phyloP scores from a whole-genome alignment of 2,797 vertebrate genomes.

The Enteromius viviparus region DNA sequence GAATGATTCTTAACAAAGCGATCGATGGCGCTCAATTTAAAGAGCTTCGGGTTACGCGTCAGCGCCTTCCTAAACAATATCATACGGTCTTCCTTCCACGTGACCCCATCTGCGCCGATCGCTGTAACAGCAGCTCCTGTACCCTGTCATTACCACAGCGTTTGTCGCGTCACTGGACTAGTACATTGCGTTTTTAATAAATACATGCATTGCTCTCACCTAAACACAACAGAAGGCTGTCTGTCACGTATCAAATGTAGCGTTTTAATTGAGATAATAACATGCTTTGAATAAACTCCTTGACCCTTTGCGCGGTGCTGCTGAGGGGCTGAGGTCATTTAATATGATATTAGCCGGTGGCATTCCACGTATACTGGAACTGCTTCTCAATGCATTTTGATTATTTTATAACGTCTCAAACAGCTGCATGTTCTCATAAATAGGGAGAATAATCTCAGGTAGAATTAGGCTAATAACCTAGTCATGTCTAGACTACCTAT shows the following conservation, averaged over 20 bases:
- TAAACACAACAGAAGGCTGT: neutral
- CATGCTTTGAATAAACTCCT: conserved; percentile 19
- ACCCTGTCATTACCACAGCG: neutral
- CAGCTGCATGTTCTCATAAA: neutral
- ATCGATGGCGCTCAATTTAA: conserved; percentile 50
- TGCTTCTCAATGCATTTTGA: neutral
- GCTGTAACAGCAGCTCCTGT: neutral
- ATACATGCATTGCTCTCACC: too few relatives aligned
- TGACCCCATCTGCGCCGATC: neutral
- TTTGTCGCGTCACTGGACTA: neutral
- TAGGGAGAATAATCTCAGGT: neutral
- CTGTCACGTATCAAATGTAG: neutral
- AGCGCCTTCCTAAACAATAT: conserved; percentile 28
- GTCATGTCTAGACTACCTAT: neutral
- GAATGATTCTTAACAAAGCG: conserved; percentile 39
- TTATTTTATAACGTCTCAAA: neutral
- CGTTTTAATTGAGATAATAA: conserved; percentile 39
- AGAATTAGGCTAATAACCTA: neutral
- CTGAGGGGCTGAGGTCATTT: conserved; percentile 55
- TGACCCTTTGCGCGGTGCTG: conserved; percentile 47
- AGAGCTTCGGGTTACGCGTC: conserved; percentile 48
- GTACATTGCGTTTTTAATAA: neutral
- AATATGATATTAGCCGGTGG: conserved; percentile 65
- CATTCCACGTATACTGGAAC: conserved; percentile 61
- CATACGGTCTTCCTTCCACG: neutral